Evolutionary conservation across 2,888 invertebrate genomes (phyloP).

Genomic region (Tipula vernalis): DNA sequence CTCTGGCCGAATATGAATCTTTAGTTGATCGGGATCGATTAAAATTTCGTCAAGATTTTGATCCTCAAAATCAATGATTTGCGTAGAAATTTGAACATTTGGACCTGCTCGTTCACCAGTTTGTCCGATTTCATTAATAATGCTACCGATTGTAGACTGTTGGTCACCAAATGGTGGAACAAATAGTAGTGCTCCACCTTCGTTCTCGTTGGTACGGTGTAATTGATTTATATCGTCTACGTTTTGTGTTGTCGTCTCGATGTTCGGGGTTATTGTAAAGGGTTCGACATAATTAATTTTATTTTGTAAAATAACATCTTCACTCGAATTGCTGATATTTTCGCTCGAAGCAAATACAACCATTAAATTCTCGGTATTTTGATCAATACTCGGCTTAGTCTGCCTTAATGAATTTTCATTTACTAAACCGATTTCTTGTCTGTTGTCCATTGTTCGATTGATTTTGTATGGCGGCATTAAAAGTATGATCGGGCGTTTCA

Average conservation of each 20-base stretch:
- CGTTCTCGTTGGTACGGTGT: background rate
- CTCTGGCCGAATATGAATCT: background rate
- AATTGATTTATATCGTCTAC: background rate
- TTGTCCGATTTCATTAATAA: background rate
- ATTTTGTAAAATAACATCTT: background rate
- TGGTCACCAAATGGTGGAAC: background rate
- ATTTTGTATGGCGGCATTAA: background rate
- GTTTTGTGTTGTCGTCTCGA: background rate
- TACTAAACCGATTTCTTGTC: background rate
- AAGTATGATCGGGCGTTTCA: background rate
- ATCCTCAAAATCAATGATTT: background rate
- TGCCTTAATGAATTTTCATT: background rate
- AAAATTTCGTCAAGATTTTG: background rate
- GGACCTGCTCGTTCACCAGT: background rate
- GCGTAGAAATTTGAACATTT: background rate
- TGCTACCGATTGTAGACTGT: background rate
- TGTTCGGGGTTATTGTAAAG: background rate
- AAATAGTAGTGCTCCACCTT: background rate
- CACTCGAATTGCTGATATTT: background rate
- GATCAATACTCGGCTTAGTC: background rate
- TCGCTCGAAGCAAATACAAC: background rate
- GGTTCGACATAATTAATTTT: background rate
- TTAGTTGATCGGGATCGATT: background rate
- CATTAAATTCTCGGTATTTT: background rate
- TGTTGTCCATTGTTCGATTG: background rate